Base-by-base conservation (phyloP, 2,797 vertebrate species). In the Neosilurus hyrtlii region DNA sequence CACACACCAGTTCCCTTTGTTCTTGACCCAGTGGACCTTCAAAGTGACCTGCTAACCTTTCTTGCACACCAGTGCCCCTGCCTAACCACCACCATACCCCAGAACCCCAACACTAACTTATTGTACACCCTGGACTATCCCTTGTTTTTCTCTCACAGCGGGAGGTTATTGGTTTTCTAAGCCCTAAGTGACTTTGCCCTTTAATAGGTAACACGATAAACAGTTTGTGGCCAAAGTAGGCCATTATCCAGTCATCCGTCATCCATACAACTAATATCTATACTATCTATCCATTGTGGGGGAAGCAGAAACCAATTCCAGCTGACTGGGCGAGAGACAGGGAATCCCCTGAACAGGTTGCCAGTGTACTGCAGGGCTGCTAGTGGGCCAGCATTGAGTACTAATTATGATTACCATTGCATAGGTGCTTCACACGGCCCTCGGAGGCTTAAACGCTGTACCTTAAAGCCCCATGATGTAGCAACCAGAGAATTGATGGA, bases 1-100 rank as follows among this genome's bases (percentile, higher is more conserved):
- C 71, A 82, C 26, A 35, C 63, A 71, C 62, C 66, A 75, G 78
- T 67, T 72, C 61, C 77, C 70, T 80, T 76, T 83, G 82, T 83
- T 70, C 80, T 81, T 88, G 80, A 83, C 80, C 86, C 80, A 82
- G 73, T 81, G 86, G 84, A 86, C 65, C 83, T 83, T 76, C 68
- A 84, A 82, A 82, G 78, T 78, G 73, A 81, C 70, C 81, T n/a
- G 30, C 59, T 61, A 78, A 76, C 80, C 68, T 82, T 71, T 79
- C 83, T 79, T 80, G 67, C 80, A 81, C 80, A 81, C 74, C 67
- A 80, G 78, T 83, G 71, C 79, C 78, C 84, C 68, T 35, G 81
- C 83, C 85, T 68, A 75, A 83, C 77, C 84, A 86, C 85, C 79
- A 70, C 63, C 65, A 80, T 43, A 80, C 74, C 62, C 73, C 79